Conservation (phyloP, 2,888 invertebrate genomes). For the Busseola fusca region DNA sequence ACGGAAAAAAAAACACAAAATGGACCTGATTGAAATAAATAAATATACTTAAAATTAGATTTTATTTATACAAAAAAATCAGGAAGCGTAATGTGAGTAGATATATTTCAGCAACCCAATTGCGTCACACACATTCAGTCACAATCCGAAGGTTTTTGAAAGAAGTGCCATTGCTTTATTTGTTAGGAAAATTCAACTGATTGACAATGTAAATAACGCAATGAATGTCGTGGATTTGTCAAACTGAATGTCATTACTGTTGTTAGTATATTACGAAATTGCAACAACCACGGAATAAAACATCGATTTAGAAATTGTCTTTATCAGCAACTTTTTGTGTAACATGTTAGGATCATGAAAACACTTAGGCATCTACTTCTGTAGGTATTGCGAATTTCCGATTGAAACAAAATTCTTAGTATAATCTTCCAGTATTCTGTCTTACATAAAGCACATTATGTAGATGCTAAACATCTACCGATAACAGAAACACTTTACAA, state of each 20-base stretch:
- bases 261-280: neutral
- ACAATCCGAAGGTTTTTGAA: neutral
- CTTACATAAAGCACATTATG: neutral
- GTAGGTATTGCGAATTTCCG: neutral
- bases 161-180: neutral
- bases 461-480: neutral
- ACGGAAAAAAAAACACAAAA: too few species aligned
- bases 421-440: neutral
- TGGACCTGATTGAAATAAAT: neutral
- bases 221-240: neutral
- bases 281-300: too few species aligned
- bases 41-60: too few species aligned
- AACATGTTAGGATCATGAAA: neutral
- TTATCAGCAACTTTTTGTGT: neutral
- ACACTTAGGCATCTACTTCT: neutral
- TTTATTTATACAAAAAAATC: neutral
- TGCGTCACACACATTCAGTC: neutral
- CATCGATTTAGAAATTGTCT: too few species aligned
- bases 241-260: too few species aligned
- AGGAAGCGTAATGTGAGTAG: neutral
- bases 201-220: neutral
- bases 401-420: neutral
- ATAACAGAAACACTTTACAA: slow-evolving; percentile 4
- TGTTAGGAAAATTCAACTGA: too few species aligned
- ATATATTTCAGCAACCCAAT: neutral